Evolutionary conservation across 2,113 vertebrate genomes (phyloP).

Genomic region (Heteronetta atricapilla): DNA sequence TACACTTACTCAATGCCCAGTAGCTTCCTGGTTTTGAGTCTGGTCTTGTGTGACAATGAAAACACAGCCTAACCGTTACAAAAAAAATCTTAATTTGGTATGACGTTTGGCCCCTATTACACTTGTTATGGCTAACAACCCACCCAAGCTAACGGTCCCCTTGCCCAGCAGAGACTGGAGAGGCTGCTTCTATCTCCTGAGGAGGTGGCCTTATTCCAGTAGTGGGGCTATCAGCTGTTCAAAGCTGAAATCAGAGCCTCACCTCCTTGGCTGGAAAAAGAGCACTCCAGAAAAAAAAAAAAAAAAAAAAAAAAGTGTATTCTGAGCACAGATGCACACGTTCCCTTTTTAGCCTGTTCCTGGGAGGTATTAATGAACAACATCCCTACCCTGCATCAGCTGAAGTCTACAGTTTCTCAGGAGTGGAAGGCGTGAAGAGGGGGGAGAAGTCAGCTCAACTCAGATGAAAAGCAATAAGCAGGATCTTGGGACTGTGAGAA

Average conservation of each 20-base stretch:
- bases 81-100: background rate
- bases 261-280: background rate
- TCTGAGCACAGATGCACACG: background rate
- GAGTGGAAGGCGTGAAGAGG: accelerated
- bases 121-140: background rate
- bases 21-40: background rate
- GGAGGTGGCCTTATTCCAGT: background rate
- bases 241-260: background rate
- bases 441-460: background rate
- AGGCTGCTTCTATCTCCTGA: background rate
- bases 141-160: background rate
- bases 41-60: background rate
- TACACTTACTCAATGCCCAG: background rate
- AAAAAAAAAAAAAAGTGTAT: background rate
- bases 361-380: background rate
- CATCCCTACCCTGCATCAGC: background rate
- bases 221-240: background rate
- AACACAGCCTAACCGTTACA: background rate
- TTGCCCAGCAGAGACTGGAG: background rate
- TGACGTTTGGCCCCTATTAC: background rate
- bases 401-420: background rate
- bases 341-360: background rate
- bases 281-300: background rate
- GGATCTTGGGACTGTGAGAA: background rate
- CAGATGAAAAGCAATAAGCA: background rate